Percentiles rank a stretch among this genome's conserved stretches.
These are phyloP conservation scores for Edolisoma coerulescens DNA, from an alignment of 2,113 vertebrate genomes.

Conservation along the genomic window DNA sequence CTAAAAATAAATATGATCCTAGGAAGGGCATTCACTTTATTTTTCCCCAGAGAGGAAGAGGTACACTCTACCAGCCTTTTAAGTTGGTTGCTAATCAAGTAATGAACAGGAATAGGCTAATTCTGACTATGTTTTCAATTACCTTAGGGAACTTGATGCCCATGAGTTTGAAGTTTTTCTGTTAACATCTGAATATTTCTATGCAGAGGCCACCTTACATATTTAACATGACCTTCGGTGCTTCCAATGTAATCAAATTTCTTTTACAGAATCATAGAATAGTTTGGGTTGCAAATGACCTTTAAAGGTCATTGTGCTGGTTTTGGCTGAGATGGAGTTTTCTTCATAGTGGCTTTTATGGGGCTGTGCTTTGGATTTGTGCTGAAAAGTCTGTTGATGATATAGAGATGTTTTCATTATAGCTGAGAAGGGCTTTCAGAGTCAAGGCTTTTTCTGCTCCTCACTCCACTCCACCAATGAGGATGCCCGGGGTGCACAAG, in stretches of 20 bases:
- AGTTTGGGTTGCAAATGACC: neutral
- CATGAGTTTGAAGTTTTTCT: neutral
- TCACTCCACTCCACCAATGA: neutral
- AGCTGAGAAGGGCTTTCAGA: neutral
- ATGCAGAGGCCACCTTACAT: neutral
- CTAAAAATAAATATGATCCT: conserved; percentile 31
- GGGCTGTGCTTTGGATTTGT: neutral
- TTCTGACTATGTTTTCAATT: neutral
- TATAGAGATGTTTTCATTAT: neutral
- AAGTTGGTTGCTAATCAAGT: neutral
- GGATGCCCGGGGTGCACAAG: neutral
- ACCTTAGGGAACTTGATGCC: neutral
- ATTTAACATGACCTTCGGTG: neutral
- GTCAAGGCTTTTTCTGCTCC: neutral
- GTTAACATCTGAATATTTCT: neutral
- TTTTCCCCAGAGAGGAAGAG: neutral
- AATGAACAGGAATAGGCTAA: neutral
- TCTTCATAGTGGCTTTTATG: neutral
- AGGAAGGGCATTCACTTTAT: neutral
- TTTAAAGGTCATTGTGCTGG: neutral
- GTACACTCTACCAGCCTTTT: neutral
- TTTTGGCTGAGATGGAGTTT: neutral
- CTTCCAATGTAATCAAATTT: neutral
- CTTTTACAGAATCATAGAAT: neutral
- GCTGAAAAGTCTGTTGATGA: neutral